Evolutionary conservation across 2,113 vertebrate species (phyloP).

Genomic region (Ardeotis arabs): DNA sequence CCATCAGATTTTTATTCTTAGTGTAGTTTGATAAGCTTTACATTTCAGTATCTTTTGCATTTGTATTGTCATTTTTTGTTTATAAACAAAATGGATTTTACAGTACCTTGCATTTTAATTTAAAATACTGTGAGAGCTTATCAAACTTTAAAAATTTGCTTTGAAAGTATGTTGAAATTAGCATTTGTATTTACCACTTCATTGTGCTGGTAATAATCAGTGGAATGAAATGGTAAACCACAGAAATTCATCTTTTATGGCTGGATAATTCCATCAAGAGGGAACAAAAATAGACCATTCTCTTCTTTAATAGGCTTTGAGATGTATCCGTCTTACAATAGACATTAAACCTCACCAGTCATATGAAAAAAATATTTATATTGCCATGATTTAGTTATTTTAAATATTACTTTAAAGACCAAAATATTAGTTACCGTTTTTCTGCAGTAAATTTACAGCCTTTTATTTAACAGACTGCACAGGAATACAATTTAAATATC

Average conservation of each 20-base stretch:
- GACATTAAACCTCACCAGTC: conserved; percentile 39
- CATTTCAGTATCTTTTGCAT: conserved; percentile 10
- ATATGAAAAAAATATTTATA: conserved; percentile 58
- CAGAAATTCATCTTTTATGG: conserved; percentile 69
- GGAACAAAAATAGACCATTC: conserved; percentile 43
- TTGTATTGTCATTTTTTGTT: conserved; percentile 24
- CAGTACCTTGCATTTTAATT: conserved; percentile 61
- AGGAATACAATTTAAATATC: neutral
- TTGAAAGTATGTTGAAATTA: conserved; percentile 68
- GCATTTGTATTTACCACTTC: conserved; percentile 72
- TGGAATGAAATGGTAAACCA: conserved; percentile 63
- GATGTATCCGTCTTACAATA: conserved; percentile 62
- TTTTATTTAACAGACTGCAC: neutral
- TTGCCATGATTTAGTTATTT: conserved; percentile 45
- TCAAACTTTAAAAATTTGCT: conserved; percentile 56
- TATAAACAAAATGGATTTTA: conserved; percentile 55
- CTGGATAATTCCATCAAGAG: conserved; percentile 69
- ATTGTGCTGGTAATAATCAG: conserved; percentile 69
- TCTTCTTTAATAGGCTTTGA: conserved; percentile 53
- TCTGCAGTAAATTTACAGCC: conserved; percentile 6
- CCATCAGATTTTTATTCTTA: neutral
- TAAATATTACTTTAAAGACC: conserved; percentile 36
- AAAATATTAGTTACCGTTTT: conserved; percentile 35
- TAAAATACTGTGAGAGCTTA: conserved; percentile 32
- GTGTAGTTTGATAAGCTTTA: conserved; percentile 1